Evolutionary conservation across 2,888 invertebrate genomes (phyloP), one percentile per base, ranked within the genome.

Genomic region (Boloria selene): DNA sequence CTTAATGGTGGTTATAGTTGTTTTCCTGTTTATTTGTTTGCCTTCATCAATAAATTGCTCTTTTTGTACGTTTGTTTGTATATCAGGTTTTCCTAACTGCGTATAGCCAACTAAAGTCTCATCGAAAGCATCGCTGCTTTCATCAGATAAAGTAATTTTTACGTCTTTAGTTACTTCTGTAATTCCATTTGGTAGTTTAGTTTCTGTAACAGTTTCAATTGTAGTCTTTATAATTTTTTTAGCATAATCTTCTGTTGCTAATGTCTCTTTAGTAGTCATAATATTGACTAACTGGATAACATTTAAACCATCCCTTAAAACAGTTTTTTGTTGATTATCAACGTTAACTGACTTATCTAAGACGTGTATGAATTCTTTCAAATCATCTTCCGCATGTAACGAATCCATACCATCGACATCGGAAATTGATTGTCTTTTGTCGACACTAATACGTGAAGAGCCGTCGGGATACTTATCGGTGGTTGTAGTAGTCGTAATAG

Each of bases 161-260:
- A 90, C 78, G 70, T 92, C 89, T 74, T 87, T 92, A 5, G 86
- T 83, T 1, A 90, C 79, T 83, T 92, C 90, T 26, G 80, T 84
- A 7, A 80, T 79, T 51, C 90, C 92, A 70, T 82, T 82, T 1
- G 87, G 83, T 58, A 87, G 74, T 66, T 80, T 79, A 22, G 87
- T 85, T 74, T 89, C 86, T 55, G 90, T 90, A 3, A 87, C 73
- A 38, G 82, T 86, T 79, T 90, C 88, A 47, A 79, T 72, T 0
- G 89, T 90, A 17, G 84, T 89, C 71, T 80, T 88, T 2, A 87
- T 67, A 78, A 91, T 90, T 70, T 85, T 88, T 49, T 81, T 85
- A 7, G 78, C 76, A 50, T 75, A 76, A 69, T 84, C 82, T 60
- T 61, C 68, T 31, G 84, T 80, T 31, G 80, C 73, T 14, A 88